Base-by-base conservation (phyloP, 2,888 invertebrate genomes). In the Chirona hameri region DNA sequence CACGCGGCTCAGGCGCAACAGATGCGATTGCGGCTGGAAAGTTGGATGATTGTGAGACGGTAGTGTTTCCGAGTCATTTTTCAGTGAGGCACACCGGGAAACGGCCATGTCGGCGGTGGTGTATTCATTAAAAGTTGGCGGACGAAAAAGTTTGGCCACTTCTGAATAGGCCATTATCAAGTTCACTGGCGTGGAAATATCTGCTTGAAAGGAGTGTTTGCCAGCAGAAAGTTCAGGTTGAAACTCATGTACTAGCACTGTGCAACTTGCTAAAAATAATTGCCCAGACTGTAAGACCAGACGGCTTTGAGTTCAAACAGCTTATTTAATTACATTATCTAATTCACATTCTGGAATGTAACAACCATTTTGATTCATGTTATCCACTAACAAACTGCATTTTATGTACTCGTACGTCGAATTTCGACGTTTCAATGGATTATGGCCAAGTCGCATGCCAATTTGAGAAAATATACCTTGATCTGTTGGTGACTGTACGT, bases 81-180 rank as follows among this genome's bases (percentile, higher is more conserved):
- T 31, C 15, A 72, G 72, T 14, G 14, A 69, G 69, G 4, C 14
- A 27, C 29, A 27, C 27, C 14, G 21, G 12, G 29, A 29, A 72
- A 15, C 18, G 5, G 31, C 18, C 18, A 18, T 31, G 72, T 31
- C 27, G 72, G 18, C 72, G 52, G 52, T 31, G 12, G 72, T 31
- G 72, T 72, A 31, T 31, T 72, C 72, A 31, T 72, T 72, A 72
- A 72, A 72, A 72, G 27, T 72, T 72, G 27, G 31, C 29, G 5
- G 3, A n/a, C 29, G 72, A 72, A 72, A 72, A 72, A 72, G 31
- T 31, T 31, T 27, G 31, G 2, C 18, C 15, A 72, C 72, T 72
- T 72, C 27, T 31, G 72, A 31, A 72, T 72, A 31, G 72, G 27
- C 18, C 72, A 72, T 72, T 72, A 72, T 72, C 29, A 72, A 72